Conservation (phyloP, 2,113 vertebrate species). For the Zosterops hypoxanthus region DNA sequence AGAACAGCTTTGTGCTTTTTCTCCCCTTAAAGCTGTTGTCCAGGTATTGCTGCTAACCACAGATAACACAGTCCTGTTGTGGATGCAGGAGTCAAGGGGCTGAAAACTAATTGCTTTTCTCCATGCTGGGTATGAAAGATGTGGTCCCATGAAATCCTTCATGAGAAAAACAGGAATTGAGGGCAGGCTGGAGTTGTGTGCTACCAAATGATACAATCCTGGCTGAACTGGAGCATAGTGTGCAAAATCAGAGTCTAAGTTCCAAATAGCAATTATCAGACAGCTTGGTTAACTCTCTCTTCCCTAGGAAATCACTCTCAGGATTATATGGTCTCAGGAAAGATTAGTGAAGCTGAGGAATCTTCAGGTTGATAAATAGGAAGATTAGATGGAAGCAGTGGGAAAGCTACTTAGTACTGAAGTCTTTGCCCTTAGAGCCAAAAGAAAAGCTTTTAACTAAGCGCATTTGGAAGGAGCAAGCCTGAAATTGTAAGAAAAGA, state of each 20-base stretch:
- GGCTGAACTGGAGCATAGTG: conserved; percentile 26
- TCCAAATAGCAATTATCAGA: conserved; percentile 46
- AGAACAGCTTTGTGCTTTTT: background rate
- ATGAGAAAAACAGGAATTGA: background rate
- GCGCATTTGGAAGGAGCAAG: conserved; percentile 17
- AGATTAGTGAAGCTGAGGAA: conserved; percentile 44
- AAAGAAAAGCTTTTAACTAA: conserved; percentile 44
- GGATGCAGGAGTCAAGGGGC: background rate
- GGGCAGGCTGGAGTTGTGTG: background rate
- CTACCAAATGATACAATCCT: background rate
- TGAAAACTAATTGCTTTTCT: background rate
- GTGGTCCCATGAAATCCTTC: background rate
- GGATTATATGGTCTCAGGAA: conserved; percentile 38
- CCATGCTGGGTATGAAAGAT: background rate
- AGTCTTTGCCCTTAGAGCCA: conserved; percentile 20
- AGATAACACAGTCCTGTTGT: fast-evolving
- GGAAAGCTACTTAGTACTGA: conserved; percentile 35
- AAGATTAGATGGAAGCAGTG: conserved; percentile 50
- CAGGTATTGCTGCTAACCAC: background rate
- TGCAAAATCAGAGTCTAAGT: conserved; percentile 49
- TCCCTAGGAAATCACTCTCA: conserved; percentile 42
- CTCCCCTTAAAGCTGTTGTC: too few species aligned
- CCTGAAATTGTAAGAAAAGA: conserved; percentile 39
- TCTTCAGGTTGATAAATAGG: conserved; percentile 57
- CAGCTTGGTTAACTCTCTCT: conserved; percentile 45